These are phyloP conservation scores for Harlomillsia oculata DNA, from an alignment of 1,140 invertebrate species.

Conservation along the genomic window DNA sequence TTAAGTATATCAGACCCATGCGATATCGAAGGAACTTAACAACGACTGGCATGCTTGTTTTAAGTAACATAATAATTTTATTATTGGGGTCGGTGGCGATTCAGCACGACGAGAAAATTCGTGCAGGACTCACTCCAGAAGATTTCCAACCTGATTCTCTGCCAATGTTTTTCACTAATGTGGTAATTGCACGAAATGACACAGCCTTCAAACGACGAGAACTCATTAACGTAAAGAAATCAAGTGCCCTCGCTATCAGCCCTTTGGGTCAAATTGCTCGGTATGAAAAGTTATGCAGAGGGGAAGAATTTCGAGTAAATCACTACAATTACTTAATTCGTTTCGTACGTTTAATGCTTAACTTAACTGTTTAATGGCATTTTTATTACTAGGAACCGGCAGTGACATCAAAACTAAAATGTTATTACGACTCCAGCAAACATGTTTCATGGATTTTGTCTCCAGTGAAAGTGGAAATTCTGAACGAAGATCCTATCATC, in stretches of 20 bases:
- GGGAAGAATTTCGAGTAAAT: background rate
- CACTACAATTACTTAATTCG: background rate
- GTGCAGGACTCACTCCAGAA: background rate
- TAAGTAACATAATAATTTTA: too few relatives aligned
- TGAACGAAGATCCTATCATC: constrained; percentile 11
- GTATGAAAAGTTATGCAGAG: background rate
- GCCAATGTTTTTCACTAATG: background rate
- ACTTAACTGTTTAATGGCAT: too few relatives aligned
- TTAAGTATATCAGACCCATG: too few relatives aligned
- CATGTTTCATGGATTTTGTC: constrained; percentile 4
- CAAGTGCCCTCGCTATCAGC: too few relatives aligned
- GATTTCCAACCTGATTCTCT: background rate
- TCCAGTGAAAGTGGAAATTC: constrained; percentile 21
- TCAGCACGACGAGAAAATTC: background rate
- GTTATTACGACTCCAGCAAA: constrained; percentile 3
- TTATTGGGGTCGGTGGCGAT: too few relatives aligned
- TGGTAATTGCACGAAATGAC: background rate
- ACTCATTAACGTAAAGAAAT: too few relatives aligned
- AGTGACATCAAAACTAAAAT: too few relatives aligned
- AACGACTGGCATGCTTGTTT: too few relatives aligned
- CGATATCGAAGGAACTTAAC: too few relatives aligned
- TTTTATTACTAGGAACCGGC: too few relatives aligned
- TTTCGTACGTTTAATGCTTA: too few relatives aligned
- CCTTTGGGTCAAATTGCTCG: too few relatives aligned
- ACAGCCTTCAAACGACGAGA: background rate